Percentiles rank a stretch among this genome's conserved stretches.
Conservation (phyloP, 2,113 vertebrate genomes). For the Crotophaga sulcirostris region DNA sequence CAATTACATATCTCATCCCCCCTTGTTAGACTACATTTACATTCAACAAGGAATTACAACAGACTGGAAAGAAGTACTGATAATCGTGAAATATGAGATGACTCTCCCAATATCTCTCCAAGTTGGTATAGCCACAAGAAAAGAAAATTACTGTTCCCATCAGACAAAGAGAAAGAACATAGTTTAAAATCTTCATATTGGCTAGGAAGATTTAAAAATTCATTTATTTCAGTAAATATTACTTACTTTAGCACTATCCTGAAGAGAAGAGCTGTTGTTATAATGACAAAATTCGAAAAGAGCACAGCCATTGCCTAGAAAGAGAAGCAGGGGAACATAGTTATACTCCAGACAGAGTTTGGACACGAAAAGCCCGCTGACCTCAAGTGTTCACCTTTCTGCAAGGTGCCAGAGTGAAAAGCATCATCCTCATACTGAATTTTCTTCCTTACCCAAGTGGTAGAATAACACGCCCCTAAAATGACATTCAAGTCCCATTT, state of each 20-base stretch:
- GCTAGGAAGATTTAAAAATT: neutral
- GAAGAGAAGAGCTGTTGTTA: slow-evolving; percentile 97
- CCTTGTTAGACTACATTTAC: neutral
- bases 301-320: slow-evolving; percentile 95
- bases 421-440: neutral
- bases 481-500: neutral
- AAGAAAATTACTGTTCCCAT: neutral
- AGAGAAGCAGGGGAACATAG: slow-evolving; percentile 47
- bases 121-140: neutral
- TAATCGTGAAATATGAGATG: neutral
- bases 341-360: slow-evolving; percentile 33
- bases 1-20: neutral
- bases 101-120: neutral
- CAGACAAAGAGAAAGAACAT: neutral
- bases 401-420: neutral
- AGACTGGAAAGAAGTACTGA: neutral
- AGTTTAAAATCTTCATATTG: neutral
- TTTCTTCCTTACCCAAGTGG: neutral
- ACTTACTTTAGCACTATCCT: slow-evolving; percentile 96
- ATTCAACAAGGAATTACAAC: neutral
- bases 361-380: slow-evolving; percentile 3
- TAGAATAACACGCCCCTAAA: neutral
- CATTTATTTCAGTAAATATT: slow-evolving; percentile 33
- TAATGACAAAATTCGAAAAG: slow-evolving; percentile 97
- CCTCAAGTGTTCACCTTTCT: neutral